These are phyloP conservation scores for Adoxophyes honmai DNA, from an alignment of 1,140 invertebrate genomes.

Conservation along the genomic window DNA sequence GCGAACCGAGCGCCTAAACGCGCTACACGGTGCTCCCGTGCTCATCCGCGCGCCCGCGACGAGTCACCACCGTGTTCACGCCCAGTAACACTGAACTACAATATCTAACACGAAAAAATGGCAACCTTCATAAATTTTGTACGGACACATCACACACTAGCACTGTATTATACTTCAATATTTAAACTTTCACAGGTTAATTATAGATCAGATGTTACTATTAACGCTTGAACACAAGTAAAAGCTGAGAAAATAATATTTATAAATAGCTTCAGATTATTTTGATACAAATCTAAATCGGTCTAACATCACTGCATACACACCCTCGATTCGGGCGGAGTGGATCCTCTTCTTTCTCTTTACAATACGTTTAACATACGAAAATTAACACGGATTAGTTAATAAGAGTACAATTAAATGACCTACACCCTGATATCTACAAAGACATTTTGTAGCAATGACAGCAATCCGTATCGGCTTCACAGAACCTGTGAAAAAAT, in stretches of 20 bases:
- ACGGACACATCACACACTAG: conserved; percentile 49
- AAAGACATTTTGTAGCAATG: conserved; percentile 76
- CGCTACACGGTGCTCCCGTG: neutral
- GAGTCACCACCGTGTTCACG: conserved; percentile 42
- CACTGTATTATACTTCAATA: conserved; percentile 70
- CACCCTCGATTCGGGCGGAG: conserved; percentile 72
- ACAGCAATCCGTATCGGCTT: conserved; percentile 76
- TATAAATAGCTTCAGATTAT: conserved; percentile 77
- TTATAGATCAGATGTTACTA: conserved; percentile 76
- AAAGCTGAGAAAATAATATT: conserved; percentile 77
- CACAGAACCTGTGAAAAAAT: conserved; percentile 76
- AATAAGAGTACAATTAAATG: conserved; percentile 68
- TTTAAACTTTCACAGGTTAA: conserved; percentile 76
- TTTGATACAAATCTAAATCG: conserved; percentile 76
- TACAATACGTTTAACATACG: conserved; percentile 57
- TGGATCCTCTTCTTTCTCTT: conserved; percentile 66
- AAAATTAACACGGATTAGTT: conserved; percentile 66
- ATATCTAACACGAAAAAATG: conserved; percentile 70
- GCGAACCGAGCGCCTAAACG: neutral
- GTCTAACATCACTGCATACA: conserved; percentile 70
- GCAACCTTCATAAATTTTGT: conserved; percentile 69
- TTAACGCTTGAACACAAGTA: conserved; percentile 77
- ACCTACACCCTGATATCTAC: conserved; percentile 76
- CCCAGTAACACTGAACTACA: conserved; percentile 55
- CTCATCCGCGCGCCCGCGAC: conserved; percentile 17